Base-by-base conservation (phyloP, 2,113 vertebrate genomes). In the Nycticorax nycticorax region DNA sequence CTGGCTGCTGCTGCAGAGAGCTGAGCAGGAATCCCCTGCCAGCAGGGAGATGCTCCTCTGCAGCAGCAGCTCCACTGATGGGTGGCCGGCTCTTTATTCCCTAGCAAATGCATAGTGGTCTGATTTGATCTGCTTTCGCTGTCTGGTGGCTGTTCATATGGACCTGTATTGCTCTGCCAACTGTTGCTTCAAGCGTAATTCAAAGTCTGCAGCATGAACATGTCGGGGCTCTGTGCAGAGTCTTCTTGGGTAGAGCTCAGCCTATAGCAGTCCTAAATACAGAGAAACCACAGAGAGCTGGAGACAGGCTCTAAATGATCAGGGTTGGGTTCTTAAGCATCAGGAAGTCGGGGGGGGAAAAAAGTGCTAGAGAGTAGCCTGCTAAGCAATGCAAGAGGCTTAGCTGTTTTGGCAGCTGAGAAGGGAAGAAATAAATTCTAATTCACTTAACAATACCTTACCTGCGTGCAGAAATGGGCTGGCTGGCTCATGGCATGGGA, bases 351-450 rank as follows among this genome's bases (percentile, higher is more conserved):
- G 37, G 17, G 37, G 9, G 8, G 0, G 4, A 48, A 88, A 79
- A 63, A 37, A 16, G 14, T 52, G 26, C 64, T 67, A 55, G 47
- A 87, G 45, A 69, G 59, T 75, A 53, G 78, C 57, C 28, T 85
- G 41, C 67, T 85, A 82, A 73, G 71, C 47, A 73, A 0, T 77
- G 63, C 32, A 47, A 90, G 68, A 74, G 32, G 60, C 28, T 85
- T 88, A 73, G 64, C 63, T 88, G 14, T 85, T 95, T 60, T 96
- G 95, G 82, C 90, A 84, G 30, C 79, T 63, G 68, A 80, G 47
- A 74, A 91, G 76, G 85, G 92, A 96, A 95, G 75, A 93, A 93
- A 83, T 88, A 95, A 96, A 95, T 95, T 88, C 63, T 80, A 47
- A 83, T 80, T 93, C 59, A 30, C 33, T 93, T 88, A 94, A 96